Conservation (phyloP, 2,797 vertebrate genomes). For the Diplodus puntazzo region DNA sequence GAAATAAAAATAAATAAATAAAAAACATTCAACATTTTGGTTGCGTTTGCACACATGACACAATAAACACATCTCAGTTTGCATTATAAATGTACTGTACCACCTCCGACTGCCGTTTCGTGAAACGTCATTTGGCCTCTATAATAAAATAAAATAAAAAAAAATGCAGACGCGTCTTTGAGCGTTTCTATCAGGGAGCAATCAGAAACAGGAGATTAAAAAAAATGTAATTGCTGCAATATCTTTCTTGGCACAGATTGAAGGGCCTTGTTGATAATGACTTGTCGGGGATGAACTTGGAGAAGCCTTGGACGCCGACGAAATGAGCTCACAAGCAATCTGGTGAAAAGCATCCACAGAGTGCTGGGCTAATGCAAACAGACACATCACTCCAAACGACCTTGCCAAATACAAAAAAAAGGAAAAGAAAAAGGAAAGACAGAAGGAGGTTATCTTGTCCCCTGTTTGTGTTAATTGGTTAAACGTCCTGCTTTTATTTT, state of each 20-base stretch:
- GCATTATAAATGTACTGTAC: constrained; percentile 12
- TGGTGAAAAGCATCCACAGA: constrained; percentile 48
- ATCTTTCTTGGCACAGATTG: constrained; percentile 50
- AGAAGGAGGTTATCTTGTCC: constrained; percentile 10
- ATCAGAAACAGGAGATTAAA: constrained; percentile 39
- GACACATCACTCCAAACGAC: constrained; percentile 53
- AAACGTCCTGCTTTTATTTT: background rate
- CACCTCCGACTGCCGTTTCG: too few relatives aligned
- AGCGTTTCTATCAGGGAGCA: constrained; percentile 14
- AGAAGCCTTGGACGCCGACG: constrained; percentile 66
- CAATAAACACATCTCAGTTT: constrained; percentile 9
- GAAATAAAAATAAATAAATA: too few relatives aligned
- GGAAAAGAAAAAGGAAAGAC: constrained; percentile 52
- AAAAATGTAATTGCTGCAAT: constrained; percentile 32
- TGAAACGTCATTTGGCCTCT: constrained; percentile 25
- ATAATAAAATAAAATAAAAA: constrained; percentile 6
- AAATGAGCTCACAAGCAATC: constrained; percentile 60
- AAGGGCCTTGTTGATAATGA: constrained; percentile 69
- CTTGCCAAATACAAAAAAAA: constrained; percentile 41
- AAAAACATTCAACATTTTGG: constrained; percentile 47
- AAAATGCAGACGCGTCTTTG: too few relatives aligned
- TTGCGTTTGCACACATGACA: background rate
- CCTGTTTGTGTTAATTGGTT: constrained; percentile 32
- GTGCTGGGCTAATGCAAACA: constrained; percentile 61
- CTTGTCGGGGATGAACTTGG: constrained; percentile 70